Evolutionary conservation across 2,113 vertebrate species (phyloP).

Genomic region (Gila orcuttii): DNA sequence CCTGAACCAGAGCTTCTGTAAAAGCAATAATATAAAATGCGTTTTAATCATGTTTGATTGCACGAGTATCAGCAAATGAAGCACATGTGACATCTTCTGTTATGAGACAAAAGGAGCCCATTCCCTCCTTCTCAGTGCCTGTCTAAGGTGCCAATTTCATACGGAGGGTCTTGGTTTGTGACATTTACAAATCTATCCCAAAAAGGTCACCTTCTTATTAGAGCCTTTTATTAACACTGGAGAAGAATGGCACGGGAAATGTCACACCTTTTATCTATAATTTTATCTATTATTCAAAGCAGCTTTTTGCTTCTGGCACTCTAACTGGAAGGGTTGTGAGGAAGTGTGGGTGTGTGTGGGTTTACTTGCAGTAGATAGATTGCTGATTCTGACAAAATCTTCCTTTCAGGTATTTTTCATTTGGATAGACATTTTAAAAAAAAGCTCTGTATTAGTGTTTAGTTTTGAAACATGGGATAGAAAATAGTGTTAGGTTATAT

Average conservation of each 20-base stretch:
- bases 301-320: constrained; percentile 53
- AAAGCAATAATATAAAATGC: background rate
- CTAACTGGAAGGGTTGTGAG: constrained; percentile 33
- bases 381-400: background rate
- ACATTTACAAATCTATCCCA: constrained; percentile 75
- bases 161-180: constrained; percentile 59
- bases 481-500: too few species aligned
- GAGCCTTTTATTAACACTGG: constrained; percentile 75
- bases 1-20: background rate
- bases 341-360: background rate
- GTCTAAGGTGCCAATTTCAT: constrained; percentile 55
- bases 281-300: constrained; percentile 72
- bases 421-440: background rate
- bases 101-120: constrained; percentile 8
- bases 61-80: constrained; percentile 15
- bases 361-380: constrained; percentile 1
- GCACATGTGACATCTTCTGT: background rate
- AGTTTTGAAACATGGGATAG: too few species aligned
- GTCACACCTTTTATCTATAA: constrained; percentile 75
- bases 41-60: background rate
- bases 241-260: constrained; percentile 73
- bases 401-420: background rate
- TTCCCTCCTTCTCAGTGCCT: background rate
- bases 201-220: constrained; percentile 79
- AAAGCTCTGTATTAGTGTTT: too few species aligned